phyloP scores from a whole-genome alignment of 2,797 vertebrate species.

The Gambusia yucatana region DNA sequence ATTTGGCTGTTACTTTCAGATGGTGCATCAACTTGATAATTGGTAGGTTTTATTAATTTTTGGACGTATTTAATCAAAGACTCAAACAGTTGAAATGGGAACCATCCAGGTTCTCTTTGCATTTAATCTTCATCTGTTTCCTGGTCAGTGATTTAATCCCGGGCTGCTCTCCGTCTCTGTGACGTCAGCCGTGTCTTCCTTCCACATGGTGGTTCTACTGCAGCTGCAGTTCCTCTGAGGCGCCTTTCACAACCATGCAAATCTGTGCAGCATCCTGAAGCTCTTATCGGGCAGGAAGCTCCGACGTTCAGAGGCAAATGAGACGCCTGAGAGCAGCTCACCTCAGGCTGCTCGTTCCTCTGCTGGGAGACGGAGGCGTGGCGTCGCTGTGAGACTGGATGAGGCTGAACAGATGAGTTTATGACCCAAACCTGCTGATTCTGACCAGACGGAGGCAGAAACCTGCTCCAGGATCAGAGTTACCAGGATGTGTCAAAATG shows the following conservation, averaged over 20 bases:
- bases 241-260: constrained; percentile 6
- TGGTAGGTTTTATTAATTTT: not conserved
- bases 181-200: not conserved
- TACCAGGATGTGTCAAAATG: not conserved
- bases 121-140: not conserved
- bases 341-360: not conserved
- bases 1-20: no score
- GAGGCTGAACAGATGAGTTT: not conserved
- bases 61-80: not conserved
- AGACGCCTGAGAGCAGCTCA: not conserved
- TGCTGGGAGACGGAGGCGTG: not conserved
- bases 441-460: not conserved
- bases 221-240: not conserved
- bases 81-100: not conserved
- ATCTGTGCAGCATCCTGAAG: constrained; percentile 8
- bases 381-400: not conserved
- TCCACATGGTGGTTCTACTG: not conserved
- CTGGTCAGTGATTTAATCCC: not conserved
- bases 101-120: not conserved
- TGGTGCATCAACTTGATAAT: no score
- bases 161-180: not conserved
- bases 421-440: not conserved
- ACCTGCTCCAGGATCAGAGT: not conserved
- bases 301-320: constrained; percentile 48
- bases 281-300: constrained; percentile 46